Evolutionary conservation across 92 coral and sea anemone species (phyloP).

Genomic region (Porites divaricata): DNA sequence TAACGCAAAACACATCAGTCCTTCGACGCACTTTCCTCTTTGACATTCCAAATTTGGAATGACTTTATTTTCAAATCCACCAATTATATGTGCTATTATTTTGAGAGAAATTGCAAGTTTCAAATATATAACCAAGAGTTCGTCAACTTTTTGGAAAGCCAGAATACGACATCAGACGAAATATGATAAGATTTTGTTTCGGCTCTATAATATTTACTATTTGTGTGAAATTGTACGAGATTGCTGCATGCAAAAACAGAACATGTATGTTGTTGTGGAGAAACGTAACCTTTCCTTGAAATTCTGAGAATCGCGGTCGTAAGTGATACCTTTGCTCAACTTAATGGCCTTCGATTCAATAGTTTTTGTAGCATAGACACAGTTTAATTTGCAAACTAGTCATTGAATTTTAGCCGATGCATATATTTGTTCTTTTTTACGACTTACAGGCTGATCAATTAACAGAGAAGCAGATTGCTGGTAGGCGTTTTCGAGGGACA

Average conservation of each 20-base stretch:
- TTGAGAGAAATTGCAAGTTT: background rate
- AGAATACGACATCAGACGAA: background rate
- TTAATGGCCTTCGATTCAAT: no score
- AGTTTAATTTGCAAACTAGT: no score
- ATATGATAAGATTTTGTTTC: slow-evolving; percentile 7
- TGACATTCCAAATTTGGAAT: slow-evolving; percentile 38
- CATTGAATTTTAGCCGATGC: background rate
- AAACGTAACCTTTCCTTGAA: no score
- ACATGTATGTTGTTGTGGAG: no score
- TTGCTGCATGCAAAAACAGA: no score
- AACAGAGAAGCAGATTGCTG: slow-evolving; percentile 96
- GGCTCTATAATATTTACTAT: no score
- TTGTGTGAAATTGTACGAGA: no score
- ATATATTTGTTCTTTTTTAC: background rate
- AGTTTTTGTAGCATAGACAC: no score
- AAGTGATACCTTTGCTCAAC: no score
- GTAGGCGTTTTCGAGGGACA: slow-evolving; percentile 31
- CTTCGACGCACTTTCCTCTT: slow-evolving; percentile 14
- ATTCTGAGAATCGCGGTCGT: no score
- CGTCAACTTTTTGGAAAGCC: background rate
- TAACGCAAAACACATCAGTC: background rate
- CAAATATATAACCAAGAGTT: background rate
- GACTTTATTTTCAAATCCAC: background rate
- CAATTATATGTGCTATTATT: background rate
- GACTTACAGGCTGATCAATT: slow-evolving; percentile 78